Conservation (phyloP, 2,888 invertebrate species). For the Eilema griseolum region DNA sequence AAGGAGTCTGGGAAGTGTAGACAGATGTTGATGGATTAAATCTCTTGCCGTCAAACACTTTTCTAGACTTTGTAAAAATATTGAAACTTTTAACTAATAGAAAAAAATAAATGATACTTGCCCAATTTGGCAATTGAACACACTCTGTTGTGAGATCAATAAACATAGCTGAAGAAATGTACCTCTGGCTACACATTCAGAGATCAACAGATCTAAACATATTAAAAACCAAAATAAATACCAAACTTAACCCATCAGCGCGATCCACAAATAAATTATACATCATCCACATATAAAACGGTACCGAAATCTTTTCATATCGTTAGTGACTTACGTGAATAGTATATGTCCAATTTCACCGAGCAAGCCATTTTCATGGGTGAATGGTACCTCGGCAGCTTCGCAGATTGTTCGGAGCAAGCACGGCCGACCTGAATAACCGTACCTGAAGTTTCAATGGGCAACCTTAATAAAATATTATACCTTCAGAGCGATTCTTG, state of each 20-base stretch:
- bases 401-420: slow-evolving; percentile 92
- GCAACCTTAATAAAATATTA: slow-evolving; percentile 59
- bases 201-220: not conserved
- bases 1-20: not conserved
- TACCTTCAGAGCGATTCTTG: slow-evolving; percentile 53
- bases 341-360: slow-evolving; percentile 92
- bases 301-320: slow-evolving; percentile 46
- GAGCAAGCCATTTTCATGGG: slow-evolving; percentile 90
- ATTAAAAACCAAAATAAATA: slow-evolving; percentile 16
- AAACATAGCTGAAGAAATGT: too few species aligned
- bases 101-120: not conserved
- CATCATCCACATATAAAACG: slow-evolving; percentile 51
- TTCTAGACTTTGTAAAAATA: too few species aligned
- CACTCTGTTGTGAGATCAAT: not conserved
- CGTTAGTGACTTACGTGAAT: slow-evolving; percentile 88
- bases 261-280: slow-evolving; percentile 42
- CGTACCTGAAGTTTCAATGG: slow-evolving; percentile 82
- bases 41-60: not conserved
- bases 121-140: not conserved
- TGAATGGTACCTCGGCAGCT: slow-evolving; percentile 89
- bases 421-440: slow-evolving; percentile 90
- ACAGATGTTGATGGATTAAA: not conserved
- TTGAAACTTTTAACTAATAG: too few species aligned
- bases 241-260: slow-evolving; percentile 44
- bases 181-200: not conserved